Conservation (phyloP, 1,140 invertebrate genomes). For the Bombus cullumanus region DNA sequence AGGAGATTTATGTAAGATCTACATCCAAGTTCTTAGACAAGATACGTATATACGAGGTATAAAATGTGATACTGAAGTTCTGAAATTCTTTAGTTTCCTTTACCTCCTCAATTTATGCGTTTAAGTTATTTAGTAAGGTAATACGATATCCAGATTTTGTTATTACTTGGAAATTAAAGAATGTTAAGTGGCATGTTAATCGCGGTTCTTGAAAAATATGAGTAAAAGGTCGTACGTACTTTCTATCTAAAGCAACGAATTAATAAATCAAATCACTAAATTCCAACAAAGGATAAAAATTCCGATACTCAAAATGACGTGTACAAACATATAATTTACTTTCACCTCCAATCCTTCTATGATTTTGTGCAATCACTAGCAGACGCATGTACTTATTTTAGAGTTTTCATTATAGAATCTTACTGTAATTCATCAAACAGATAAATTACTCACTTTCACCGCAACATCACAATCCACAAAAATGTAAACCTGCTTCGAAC, state of each 20-base stretch:
- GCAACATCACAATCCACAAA: neutral
- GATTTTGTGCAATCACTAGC: neutral
- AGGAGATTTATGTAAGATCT: neutral
- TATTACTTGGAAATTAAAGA: neutral
- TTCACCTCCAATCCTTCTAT: neutral
- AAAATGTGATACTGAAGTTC: neutral
- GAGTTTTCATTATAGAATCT: neutral
- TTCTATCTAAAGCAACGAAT: neutral
- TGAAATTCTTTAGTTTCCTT: neutral
- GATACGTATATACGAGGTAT: no score
- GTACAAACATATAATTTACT: slow-evolving; percentile 8
- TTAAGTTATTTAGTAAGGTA: neutral
- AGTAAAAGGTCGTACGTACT: neutral
- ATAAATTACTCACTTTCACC: slow-evolving; percentile 2
- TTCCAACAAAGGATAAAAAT: neutral
- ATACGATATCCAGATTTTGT: neutral
- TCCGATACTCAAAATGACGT: neutral
- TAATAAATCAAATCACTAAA: neutral
- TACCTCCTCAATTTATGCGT: neutral
- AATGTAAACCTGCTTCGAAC: neutral
- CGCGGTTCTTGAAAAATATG: neutral
- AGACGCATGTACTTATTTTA: neutral
- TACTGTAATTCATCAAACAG: neutral
- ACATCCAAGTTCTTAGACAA: neutral
- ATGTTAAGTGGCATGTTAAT: neutral